Evolutionary conservation across 2,797 vertebrate genomes (phyloP).

Genomic region (Gallinago stenura): DNA sequence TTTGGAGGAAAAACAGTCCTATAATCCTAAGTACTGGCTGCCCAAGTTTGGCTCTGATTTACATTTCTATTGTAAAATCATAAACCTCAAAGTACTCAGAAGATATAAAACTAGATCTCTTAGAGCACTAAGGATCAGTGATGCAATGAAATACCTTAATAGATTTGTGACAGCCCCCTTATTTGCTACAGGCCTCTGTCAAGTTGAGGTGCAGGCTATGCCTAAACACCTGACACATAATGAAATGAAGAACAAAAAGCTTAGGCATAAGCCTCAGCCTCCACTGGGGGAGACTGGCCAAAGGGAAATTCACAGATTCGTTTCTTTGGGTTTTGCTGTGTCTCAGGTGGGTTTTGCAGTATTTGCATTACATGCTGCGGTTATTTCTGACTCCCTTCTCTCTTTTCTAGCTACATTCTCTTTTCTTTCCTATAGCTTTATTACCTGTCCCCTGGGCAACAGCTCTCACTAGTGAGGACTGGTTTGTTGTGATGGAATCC

Average conservation of each 20-base stretch:
- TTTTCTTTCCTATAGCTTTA: neutral
- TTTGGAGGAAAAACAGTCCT: neutral
- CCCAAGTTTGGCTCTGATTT: neutral
- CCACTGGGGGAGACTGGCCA: neutral
- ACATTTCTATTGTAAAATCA: neutral
- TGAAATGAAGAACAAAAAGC: neutral
- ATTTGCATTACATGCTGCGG: neutral
- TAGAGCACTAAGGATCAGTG: neutral
- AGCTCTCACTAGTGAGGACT: neutral
- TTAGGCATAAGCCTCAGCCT: neutral
- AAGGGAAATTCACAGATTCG: neutral
- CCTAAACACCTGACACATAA: neutral
- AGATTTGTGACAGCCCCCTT: neutral
- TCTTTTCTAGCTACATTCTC: neutral
- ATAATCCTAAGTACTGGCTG: neutral
- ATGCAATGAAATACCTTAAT: neutral
- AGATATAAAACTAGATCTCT: neutral
- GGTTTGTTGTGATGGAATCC: fast-evolving
- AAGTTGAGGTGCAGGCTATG: neutral
- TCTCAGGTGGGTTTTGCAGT: neutral
- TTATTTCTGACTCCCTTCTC: neutral
- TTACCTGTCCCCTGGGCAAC: neutral
- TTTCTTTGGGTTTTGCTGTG: neutral
- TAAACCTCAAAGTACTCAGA: neutral
- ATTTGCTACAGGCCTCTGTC: neutral